Conservation (phyloP, 1,140 invertebrate genomes). For the Drosophila neocordata region DNA sequence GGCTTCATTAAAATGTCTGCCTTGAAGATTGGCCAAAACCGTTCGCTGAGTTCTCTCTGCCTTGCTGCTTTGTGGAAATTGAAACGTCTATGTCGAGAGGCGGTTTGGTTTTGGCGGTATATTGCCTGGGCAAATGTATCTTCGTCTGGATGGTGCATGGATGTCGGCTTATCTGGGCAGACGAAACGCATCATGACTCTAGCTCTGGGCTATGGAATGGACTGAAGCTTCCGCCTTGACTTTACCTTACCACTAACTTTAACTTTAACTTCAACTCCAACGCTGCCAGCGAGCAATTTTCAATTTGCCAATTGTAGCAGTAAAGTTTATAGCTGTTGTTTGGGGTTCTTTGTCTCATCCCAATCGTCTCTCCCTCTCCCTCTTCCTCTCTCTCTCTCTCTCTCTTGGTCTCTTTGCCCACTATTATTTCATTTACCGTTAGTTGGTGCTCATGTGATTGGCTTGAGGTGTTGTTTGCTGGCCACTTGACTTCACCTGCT, state of each 20-base stretch:
- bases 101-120: constrained; percentile 13
- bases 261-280: constrained; percentile 26
- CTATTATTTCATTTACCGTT: constrained; percentile 52
- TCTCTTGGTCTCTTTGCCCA: background rate
- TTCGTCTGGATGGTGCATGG: constrained; percentile 58
- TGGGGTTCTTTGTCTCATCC: constrained; percentile 33
- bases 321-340: constrained; percentile 75
- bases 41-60: constrained; percentile 16
- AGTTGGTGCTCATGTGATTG: constrained; percentile 69
- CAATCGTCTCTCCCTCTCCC: background rate
- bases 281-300: constrained; percentile 68
- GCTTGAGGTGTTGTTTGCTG: constrained; percentile 74
- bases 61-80: constrained; percentile 57
- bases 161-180: constrained; percentile 61
- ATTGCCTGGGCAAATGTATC: constrained; percentile 53
- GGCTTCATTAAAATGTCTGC: constrained; percentile 78
- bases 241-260: background rate
- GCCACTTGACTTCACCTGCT: constrained; percentile 51
- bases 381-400: constrained; percentile 10
- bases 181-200: constrained; percentile 45
- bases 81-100: constrained; percentile 70
- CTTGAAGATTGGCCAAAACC: constrained; percentile 55
- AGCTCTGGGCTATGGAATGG: constrained; percentile 40
- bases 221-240: constrained; percentile 51
- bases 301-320: constrained; percentile 81